Evolutionary conservation across 2,797 vertebrate species (phyloP).

Genomic region (Artibeus jamaicensis): DNA sequence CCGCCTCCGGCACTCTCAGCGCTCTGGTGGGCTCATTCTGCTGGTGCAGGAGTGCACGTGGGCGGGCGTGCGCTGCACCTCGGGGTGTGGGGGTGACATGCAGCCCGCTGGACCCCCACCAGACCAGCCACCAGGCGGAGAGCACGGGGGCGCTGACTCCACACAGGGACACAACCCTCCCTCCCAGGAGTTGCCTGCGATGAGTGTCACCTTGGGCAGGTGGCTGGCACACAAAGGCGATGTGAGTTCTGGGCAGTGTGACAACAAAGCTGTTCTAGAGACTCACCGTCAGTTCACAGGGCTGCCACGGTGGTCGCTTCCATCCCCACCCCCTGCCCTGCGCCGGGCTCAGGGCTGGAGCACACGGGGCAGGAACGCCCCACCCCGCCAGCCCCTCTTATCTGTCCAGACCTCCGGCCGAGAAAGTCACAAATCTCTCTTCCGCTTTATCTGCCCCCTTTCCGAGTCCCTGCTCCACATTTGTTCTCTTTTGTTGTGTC

Average conservation of each 20-base stretch:
- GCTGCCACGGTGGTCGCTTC: neutral
- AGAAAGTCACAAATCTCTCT: neutral
- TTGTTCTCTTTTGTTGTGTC: neutral
- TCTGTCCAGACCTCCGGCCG: neutral
- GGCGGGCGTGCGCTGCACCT: accelerated
- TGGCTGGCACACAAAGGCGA: neutral
- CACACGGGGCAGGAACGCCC: neutral
- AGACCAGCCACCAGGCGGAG: neutral
- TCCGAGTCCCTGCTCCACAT: no score
- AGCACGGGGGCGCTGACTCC: neutral
- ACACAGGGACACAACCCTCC: neutral
- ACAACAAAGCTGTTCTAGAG: neutral
- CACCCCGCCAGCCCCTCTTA: neutral
- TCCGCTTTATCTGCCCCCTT: neutral
- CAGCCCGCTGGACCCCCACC: neutral
- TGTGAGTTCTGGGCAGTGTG: neutral
- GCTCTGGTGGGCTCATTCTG: neutral
- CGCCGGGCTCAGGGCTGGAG: neutral
- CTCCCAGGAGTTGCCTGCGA: neutral
- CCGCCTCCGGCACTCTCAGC: accelerated
- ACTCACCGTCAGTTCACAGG: neutral
- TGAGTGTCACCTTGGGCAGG: neutral
- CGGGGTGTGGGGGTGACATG: accelerated
- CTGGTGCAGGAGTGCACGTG: accelerated
- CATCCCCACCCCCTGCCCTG: accelerated